Base-by-base conservation (phyloP, 2,888 invertebrate species). In the Ichneumoninae sp. region DNA sequence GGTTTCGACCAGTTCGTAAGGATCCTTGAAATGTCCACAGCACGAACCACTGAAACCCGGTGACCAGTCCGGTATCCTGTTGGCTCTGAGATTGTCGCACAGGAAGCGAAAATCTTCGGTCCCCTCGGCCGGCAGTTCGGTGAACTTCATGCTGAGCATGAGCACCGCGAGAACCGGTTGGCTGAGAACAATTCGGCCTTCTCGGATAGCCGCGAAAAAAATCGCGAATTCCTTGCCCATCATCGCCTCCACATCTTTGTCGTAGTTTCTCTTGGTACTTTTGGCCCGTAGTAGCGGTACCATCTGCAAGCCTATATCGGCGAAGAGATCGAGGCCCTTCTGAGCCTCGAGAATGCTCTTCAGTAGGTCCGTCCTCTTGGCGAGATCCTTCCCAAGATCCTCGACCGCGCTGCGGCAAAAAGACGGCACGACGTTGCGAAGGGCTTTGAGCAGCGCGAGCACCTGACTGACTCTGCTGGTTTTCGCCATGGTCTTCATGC, bases 131-230 rank as follows among this genome's bases (percentile, higher is more conserved):
- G 80, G 44, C 19, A 89, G 75, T 33, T 68, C 82, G 7, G 50
- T 36, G 50, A 86, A 86, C 36, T 85, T 86, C 75, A 86, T 86
- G 65, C 85, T 86, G 13, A 86, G 73, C 83, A 88, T 77, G 1
- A 89, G 52, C 0, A 80, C 75, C 0, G 86, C 88, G 13, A 89
- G 82, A 6, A 88, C 81, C 26, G 88, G 86, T 68, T 89, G 88
- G 8, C 86, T 88, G 22, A 89, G 60, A 4, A 66, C 26, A 6
- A 89, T 50, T 10, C 66, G 65, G 4, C 83, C 84, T 10, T 84
- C 75, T 19, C 75, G 47, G 26, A 89, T 73, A 0, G 71, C 76
- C 4, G 78, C 19, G 76, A 87, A 88, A 1, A 89, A 83, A 7
- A 73, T 50, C 0, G 88, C 83, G 36, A 88, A 87, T 50, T 86